phyloP scores from a whole-genome alignment of 2,888 invertebrate genomes.

The Quadroppia sp. region DNA sequence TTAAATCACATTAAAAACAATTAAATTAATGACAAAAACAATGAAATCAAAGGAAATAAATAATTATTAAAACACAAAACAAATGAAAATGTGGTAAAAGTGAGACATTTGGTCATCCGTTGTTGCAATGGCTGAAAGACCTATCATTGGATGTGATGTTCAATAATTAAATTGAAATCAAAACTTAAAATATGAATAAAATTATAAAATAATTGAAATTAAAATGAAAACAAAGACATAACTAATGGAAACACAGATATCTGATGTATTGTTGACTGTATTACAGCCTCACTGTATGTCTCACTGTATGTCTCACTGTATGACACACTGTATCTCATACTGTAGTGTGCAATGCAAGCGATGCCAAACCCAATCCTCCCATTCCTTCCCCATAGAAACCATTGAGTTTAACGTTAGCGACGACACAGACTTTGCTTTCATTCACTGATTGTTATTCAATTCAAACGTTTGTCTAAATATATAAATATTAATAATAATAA shows the following conservation, averaged over 20 bases:
- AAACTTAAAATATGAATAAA: not conserved
- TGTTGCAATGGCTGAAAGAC: too few relatives aligned
- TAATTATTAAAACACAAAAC: not conserved
- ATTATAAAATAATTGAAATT: not conserved
- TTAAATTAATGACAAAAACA: not conserved
- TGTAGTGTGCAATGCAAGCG: not conserved
- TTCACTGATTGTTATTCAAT: not conserved
- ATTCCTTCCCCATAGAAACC: constrained; percentile 26
- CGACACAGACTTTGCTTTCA: not conserved
- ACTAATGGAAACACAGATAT: constrained; percentile 12
- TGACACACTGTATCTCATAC: not conserved
- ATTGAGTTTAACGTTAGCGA: not conserved
- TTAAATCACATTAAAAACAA: not conserved
- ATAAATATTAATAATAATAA: too few relatives aligned
- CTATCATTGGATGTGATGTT: too few relatives aligned
- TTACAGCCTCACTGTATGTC: not conserved
- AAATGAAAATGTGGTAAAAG: not conserved
- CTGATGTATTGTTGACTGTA: not conserved
- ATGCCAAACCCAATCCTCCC: not conserved
- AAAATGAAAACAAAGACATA: constrained; percentile 13
- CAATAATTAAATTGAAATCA: not conserved
- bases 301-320: not conserved
- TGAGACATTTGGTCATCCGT: too few relatives aligned
- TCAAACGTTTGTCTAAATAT: too few relatives aligned
- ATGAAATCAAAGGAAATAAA: not conserved